Conservation (phyloP, 2,888 invertebrate genomes). For the Dynastes hyllus region DNA sequence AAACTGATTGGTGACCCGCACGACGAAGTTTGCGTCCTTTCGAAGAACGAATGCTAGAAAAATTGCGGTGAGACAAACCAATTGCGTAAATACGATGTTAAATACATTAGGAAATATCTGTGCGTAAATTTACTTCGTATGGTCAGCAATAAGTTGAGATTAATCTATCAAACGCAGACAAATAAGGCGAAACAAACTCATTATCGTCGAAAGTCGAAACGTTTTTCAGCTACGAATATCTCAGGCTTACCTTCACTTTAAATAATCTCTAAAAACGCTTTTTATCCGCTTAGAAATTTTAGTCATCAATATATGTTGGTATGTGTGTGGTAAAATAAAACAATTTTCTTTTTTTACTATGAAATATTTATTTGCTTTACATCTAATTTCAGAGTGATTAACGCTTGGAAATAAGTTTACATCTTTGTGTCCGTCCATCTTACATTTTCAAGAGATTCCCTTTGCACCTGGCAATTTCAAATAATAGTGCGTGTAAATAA, state of each 20-base stretch:
- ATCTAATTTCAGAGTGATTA: slow-evolving; percentile 6
- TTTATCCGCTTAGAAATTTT: slow-evolving; percentile 6
- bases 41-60: neutral
- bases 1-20: neutral
- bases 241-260: neutral
- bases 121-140: neutral
- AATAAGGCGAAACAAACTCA: neutral
- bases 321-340: neutral
- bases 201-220: neutral
- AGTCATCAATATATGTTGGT: neutral
- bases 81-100: neutral
- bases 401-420: neutral
- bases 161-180: neutral
- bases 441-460: slow-evolving; percentile 6
- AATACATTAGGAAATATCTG: neutral
- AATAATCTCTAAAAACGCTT: neutral
- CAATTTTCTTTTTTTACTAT: slow-evolving; percentile 10
- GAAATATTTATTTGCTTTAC: neutral
- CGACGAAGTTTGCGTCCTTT: neutral
- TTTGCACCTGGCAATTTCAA: neutral
- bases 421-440: neutral
- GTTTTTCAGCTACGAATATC: neutral
- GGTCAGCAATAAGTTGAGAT: neutral
- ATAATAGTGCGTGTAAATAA: slow-evolving; percentile 4
- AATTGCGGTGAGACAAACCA: slow-evolving; percentile 12